phyloP scores from a whole-genome alignment of 2,888 invertebrate genomes.

The Eupithecia vulgata region DNA sequence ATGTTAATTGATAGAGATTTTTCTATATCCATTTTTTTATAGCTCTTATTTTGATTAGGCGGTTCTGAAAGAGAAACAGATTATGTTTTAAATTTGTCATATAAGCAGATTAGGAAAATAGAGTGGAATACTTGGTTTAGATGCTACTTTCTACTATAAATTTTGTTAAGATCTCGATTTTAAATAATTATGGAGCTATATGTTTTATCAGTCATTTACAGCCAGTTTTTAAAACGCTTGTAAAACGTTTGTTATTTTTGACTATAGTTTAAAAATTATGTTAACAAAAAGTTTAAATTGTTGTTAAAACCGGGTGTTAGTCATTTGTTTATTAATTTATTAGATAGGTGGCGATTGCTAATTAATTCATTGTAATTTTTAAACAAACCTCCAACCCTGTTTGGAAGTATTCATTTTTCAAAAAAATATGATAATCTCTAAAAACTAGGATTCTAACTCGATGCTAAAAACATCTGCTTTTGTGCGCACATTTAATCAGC shows the following conservation, averaged over 20 bases:
- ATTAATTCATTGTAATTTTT: no score
- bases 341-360: no score
- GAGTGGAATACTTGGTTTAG: background rate
- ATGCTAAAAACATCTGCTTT: background rate
- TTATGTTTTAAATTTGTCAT: conserved; percentile 1
- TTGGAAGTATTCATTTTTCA: background rate
- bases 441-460: no score
- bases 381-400: no score
- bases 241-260: no score
- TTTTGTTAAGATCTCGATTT: background rate
- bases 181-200: background rate
- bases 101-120: background rate
- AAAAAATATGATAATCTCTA: background rate
- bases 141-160: background rate
- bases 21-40: background rate
- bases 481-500: background rate
- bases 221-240: no score
- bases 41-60: background rate
- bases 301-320: no score
- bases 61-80: background rate
- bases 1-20: conserved; percentile 4
- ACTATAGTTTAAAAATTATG: no score
- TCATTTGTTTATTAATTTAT: no score
- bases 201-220: no score
- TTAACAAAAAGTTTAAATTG: no score